Conservation (phyloP, 2,113 vertebrate species). For the Pollachius pollachius region DNA sequence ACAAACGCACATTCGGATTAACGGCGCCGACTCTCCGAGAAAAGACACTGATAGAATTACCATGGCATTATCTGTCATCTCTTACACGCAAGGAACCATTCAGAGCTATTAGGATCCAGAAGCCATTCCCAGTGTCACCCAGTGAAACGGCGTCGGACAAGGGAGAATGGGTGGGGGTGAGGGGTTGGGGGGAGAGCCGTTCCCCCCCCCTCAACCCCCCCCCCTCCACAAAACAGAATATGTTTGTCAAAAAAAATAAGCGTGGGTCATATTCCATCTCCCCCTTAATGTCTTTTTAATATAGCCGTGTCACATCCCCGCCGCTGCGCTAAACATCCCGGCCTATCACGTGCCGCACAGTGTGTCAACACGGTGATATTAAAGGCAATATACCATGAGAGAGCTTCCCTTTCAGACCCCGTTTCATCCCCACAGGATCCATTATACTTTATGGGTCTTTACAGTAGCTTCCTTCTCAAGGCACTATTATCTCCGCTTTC, state of each 20-base stretch:
- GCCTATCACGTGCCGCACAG: slow-evolving; percentile 39
- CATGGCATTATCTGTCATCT: slow-evolving; percentile 37
- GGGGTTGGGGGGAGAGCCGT: background rate
- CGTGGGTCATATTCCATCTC: slow-evolving; percentile 29
- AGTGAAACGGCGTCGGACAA: slow-evolving; percentile 13
- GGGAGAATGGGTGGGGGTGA: no score
- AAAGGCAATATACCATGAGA: slow-evolving; percentile 59
- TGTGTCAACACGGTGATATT: slow-evolving; percentile 54
- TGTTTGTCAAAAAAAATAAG: no score
- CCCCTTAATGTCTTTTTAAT: slow-evolving; percentile 56
- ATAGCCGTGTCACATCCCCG: slow-evolving; percentile 47
- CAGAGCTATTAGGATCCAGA: slow-evolving; percentile 44
- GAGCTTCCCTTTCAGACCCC: slow-evolving; percentile 50
- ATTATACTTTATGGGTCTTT: slow-evolving; percentile 59
- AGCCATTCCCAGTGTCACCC: slow-evolving; percentile 22
- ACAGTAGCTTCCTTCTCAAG: slow-evolving; percentile 55
- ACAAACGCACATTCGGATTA: slow-evolving; percentile 24
- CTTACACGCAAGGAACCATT: slow-evolving; percentile 34
- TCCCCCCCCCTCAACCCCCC: slow-evolving; percentile 2
- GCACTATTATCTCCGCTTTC: slow-evolving; percentile 41
- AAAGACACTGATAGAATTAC: slow-evolving; percentile 32
- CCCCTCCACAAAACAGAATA: no score
- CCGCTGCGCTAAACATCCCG: slow-evolving; percentile 44
- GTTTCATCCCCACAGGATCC: slow-evolving; percentile 49
- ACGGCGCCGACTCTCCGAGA: slow-evolving; percentile 14